These are phyloP conservation scores for Peromyscus nudipes DNA, from an alignment of 2,797 vertebrate genomes.

Conservation along the genomic window DNA sequence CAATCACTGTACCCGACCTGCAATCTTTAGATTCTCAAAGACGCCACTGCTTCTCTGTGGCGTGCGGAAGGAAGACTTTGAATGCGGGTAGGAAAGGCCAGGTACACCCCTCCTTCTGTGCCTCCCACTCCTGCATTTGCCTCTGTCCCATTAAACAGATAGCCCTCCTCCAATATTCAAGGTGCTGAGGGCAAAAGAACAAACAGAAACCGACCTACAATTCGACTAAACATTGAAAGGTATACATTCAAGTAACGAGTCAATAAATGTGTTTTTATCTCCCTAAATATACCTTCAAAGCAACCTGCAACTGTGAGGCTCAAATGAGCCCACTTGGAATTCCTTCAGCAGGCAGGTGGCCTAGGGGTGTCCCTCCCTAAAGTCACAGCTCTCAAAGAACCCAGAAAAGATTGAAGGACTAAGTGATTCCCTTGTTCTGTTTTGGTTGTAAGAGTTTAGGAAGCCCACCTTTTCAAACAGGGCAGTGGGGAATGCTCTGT, in stretches of 20 bases:
- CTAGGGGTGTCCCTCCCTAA: rapidly evolving
- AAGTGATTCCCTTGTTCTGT: background rate
- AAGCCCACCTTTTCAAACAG: background rate
- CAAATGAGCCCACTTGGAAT: background rate
- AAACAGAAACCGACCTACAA: background rate
- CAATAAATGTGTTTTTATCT: background rate
- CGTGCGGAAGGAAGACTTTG: background rate
- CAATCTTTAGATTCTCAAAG: background rate
- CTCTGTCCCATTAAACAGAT: constrained; percentile 30
- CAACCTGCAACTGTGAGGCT: background rate
- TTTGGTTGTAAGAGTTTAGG: background rate
- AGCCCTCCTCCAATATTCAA: background rate
- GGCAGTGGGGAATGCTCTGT: background rate
- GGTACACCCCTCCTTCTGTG: background rate
- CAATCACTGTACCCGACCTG: background rate
- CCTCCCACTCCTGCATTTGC: background rate
- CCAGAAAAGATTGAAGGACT: background rate
- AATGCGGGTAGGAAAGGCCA: background rate
- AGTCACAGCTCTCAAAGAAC: background rate
- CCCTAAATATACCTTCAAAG: background rate
- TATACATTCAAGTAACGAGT: background rate
- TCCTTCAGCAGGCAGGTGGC: background rate
- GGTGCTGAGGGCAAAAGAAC: background rate
- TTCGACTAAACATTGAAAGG: background rate
- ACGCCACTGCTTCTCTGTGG: background rate